phyloP scores from a whole-genome alignment of 2,797 vertebrate genomes.

The Menidia menidia region DNA sequence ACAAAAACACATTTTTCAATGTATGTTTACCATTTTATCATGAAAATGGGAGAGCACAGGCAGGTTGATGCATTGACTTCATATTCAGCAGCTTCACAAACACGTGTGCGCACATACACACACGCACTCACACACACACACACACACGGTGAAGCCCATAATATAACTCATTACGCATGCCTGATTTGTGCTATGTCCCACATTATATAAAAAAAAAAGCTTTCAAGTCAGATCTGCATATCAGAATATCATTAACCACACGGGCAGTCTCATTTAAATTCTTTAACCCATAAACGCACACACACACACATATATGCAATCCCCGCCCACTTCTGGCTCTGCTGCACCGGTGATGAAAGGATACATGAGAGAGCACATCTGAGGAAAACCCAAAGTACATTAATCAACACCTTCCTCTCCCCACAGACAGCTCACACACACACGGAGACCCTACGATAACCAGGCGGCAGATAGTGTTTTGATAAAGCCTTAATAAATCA shows the following conservation, averaged over 20 bases:
- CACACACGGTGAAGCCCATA: not conserved
- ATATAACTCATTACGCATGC: not conserved
- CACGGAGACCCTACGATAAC: not conserved
- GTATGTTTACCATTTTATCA: conserved; percentile 7
- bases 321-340: conserved; percentile 38
- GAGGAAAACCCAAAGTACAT: conserved; percentile 21
- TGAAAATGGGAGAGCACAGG: not conserved
- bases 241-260: not conserved
- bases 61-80: conserved; percentile 19
- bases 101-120: not conserved
- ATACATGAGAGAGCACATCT: conserved; percentile 30
- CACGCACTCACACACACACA: too few species aligned
- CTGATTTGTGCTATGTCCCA: not conserved
- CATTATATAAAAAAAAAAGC: not conserved
- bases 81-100: conserved; percentile 10
- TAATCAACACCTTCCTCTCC: conserved; percentile 25
- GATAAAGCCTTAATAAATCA: conserved; percentile 32
- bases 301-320: not conserved
- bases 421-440: conserved; percentile 1
- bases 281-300: conserved; percentile 5
- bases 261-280: not conserved
- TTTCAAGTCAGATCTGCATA: not conserved
- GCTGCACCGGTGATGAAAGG: conserved; percentile 25
- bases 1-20: conserved; percentile 25
- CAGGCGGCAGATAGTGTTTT: not conserved